Percentiles rank a stretch among this genome's conserved stretches.
These are phyloP conservation scores for Mylabris sibirica DNA, from an alignment of 2,888 invertebrate genomes.

Conservation along the genomic window DNA sequence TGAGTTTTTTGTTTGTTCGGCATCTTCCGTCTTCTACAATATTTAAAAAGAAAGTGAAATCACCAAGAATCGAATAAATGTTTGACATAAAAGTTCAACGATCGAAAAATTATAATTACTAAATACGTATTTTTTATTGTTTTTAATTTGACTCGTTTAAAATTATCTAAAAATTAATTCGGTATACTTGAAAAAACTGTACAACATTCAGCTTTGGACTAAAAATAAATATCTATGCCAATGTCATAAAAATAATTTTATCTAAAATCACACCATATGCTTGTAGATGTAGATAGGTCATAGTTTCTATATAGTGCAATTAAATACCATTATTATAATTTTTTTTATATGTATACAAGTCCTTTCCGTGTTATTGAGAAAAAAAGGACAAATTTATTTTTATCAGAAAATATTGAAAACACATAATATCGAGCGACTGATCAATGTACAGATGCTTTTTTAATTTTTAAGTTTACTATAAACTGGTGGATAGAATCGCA, in stretches of 20 bases:
- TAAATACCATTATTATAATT: neutral
- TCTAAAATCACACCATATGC: neutral
- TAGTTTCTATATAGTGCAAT: neutral
- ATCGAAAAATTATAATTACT: neutral
- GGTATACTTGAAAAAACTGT: neutral
- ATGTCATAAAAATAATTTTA: neutral
- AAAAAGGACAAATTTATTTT: neutral
- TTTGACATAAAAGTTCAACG: neutral
- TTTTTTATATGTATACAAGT: neutral
- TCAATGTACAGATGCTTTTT: neutral
- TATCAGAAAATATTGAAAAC: too few relatives aligned
- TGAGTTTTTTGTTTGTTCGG: neutral
- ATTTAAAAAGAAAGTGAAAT: conserved; percentile 5
- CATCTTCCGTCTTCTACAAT: too few relatives aligned
- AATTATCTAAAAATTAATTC: too few relatives aligned
- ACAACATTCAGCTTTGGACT: neutral
- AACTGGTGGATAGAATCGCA: neutral
- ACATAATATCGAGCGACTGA: neutral
- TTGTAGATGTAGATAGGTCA: neutral
- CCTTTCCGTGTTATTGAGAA: neutral
- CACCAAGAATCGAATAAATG: neutral
- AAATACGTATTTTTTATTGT: neutral
- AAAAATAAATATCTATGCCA: neutral
- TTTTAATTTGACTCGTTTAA: too few relatives aligned
- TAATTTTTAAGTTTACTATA: neutral